A percentile compares a stretch with the other conserved stretches of the same genome.
phyloP scores from a whole-genome alignment of 2,113 vertebrate species.

The Limnothrissa miodon region DNA sequence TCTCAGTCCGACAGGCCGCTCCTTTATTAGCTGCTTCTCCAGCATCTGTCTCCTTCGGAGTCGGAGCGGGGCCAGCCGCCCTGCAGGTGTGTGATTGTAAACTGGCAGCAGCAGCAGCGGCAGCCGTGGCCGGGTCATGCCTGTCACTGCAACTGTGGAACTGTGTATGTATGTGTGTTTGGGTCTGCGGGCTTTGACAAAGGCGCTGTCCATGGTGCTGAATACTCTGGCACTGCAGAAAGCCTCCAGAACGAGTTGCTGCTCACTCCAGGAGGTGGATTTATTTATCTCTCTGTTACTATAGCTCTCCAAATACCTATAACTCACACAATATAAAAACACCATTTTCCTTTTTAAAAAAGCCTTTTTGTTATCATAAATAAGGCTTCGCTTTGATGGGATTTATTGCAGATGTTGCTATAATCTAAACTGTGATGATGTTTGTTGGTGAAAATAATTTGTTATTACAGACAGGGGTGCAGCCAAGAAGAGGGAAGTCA shows the following conservation, averaged over 20 bases:
- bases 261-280: neutral
- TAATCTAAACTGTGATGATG: neutral
- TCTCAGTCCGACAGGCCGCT: neutral
- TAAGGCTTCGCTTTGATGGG: neutral
- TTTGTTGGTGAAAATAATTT: neutral
- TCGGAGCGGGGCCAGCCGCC: neutral
- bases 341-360: neutral
- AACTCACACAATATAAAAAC: neutral
- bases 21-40: neutral
- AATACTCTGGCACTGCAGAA: neutral
- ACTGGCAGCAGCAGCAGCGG: neutral
- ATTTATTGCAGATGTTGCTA: neutral
- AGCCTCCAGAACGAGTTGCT: neutral
- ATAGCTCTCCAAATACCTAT: neutral
- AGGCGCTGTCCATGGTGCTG: conserved; percentile 4
- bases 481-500: too few relatives aligned
- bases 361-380: too few relatives aligned
- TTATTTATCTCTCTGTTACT: neutral
- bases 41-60: neutral
- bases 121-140: neutral
- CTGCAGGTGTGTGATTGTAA: conserved; percentile 5
- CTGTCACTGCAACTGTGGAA: neutral
- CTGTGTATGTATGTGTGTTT: neutral
- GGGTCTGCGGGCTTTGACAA: neutral
- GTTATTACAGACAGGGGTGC: neutral